phyloP scores from a whole-genome alignment of 2,888 invertebrate species.

The Actias luna region DNA sequence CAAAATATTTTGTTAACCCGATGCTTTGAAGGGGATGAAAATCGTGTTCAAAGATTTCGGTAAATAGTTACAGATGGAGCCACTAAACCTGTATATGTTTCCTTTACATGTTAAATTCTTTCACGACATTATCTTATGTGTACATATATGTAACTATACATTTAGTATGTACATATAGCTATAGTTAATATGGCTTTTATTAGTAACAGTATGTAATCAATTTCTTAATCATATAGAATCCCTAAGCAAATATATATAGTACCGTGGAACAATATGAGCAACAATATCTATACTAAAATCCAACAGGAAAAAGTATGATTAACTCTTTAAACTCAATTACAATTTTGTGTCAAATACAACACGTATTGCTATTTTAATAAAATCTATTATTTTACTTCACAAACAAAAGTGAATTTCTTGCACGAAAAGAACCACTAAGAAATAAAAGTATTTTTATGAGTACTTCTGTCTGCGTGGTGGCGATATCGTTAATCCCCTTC shows the following conservation, averaged over 20 bases:
- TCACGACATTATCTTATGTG: too few relatives aligned
- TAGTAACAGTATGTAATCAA: not conserved
- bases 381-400: conserved; percentile 31
- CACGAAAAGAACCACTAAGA: conserved; percentile 41
- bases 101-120: too few relatives aligned
- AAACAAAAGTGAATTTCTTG: conserved; percentile 49
- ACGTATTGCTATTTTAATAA: conserved; percentile 16
- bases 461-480: conserved; percentile 50
- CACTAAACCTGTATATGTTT: too few relatives aligned
- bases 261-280: not conserved
- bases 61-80: too few relatives aligned
- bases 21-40: too few relatives aligned
- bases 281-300: not conserved
- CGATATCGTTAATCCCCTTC: conserved; percentile 57
- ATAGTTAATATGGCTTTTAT: not conserved
- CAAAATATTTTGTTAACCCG: too few relatives aligned
- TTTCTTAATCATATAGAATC: not conserved
- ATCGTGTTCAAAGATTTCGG: too few relatives aligned
- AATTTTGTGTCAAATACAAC: not conserved
- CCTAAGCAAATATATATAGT: not conserved
- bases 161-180: too few relatives aligned
- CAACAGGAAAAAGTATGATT: not conserved
- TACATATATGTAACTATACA: too few relatives aligned
- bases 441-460: conserved; percentile 51
- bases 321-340: not conserved